Evolutionary conservation across 2,797 vertebrate species (phyloP).

Genomic region (Malacoctenus gilli): DNA sequence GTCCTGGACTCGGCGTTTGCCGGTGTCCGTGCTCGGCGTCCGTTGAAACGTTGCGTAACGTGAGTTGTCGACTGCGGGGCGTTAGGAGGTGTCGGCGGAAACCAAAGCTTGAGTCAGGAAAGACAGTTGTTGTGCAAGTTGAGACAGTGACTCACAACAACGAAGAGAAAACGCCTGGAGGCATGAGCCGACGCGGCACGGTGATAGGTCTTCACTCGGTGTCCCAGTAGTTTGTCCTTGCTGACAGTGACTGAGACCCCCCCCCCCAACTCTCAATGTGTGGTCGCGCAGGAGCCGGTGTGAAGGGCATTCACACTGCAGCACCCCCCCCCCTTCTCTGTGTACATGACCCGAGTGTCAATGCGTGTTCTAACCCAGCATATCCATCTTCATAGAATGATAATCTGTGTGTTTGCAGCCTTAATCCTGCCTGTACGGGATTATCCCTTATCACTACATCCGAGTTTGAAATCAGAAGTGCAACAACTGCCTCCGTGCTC

Average conservation of each 20-base stretch:
- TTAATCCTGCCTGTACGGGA: slow-evolving; percentile 13
- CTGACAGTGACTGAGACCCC: neutral
- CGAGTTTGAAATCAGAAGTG: too few relatives aligned
- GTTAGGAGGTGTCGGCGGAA: neutral
- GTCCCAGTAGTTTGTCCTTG: neutral
- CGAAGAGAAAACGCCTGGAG: slow-evolving; percentile 10
- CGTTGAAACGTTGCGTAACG: neutral
- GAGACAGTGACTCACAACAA: slow-evolving; percentile 45
- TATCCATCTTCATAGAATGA: slow-evolving; percentile 13
- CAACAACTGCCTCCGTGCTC: neutral
- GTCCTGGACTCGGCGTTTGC: too few relatives aligned
- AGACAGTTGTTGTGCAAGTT: slow-evolving; percentile 38
- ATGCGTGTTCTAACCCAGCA: too few relatives aligned
- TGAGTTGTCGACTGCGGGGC: neutral
- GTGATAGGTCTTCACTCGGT: neutral
- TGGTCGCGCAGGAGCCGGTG: neutral
- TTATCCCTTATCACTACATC: neutral
- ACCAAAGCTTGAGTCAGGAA: neutral
- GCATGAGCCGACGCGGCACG: neutral
- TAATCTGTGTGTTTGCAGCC: slow-evolving; percentile 13
- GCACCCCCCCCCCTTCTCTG: neutral
- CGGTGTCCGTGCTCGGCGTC: accelerated
- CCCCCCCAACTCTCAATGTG: too few relatives aligned
- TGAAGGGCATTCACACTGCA: slow-evolving; percentile 43
- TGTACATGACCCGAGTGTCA: too few relatives aligned